Base-by-base conservation (phyloP, 2,113 vertebrate genomes). In the Numenius arquata region DNA sequence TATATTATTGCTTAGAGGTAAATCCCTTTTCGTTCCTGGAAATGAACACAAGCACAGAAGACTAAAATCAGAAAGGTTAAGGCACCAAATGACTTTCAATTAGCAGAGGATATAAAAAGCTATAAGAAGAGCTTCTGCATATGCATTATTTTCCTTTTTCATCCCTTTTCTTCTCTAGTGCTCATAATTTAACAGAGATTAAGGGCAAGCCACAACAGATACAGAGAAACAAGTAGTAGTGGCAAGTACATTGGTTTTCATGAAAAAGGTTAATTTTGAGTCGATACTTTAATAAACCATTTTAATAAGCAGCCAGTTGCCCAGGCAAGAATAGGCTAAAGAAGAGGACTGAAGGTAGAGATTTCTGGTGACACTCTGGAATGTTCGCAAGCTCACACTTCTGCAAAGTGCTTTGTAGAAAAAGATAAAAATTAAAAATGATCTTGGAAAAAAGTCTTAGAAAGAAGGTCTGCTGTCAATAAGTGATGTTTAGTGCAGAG, bases 1-100 rank as follows among this genome's bases (percentile, higher is more conserved):
- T 94, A 41, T 93, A 12, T 92, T 94, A 82, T 53, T 95, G 81
- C 93, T 91, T 88, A 79, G 87, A 89, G 87, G n/a, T 65, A 95
- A 94, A 95, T 94, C 81, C 17, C 13, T 79, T 95, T 78, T 89
- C 0, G 0, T 95, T 96, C 95, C 81, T 94, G 91, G 94, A 95
- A 96, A 88, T 45, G 71, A 93, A 32, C 45, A 58, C 11, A 91
- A 59, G 40, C 40, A 66, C 23, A 34, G 76, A 89, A 78, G 45
- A 91, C n/a, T 74, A 87, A 91, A 96, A 82, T 73, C 30, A 41
- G 45, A 82, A 85, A 66, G 89, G 70, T 89, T 85, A 89, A 83
- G 58, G 45, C 62, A 89, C 11, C 17, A 73, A 91, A 83, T 62
- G 30, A 23, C 90, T 91, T 96, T 94, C 81, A 79, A 62, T 95